Evolutionary conservation across 2,113 vertebrate species (phyloP), one percentile per base, ranked within the genome.

Genomic region (Tragelaphus strepsiceros): DNA sequence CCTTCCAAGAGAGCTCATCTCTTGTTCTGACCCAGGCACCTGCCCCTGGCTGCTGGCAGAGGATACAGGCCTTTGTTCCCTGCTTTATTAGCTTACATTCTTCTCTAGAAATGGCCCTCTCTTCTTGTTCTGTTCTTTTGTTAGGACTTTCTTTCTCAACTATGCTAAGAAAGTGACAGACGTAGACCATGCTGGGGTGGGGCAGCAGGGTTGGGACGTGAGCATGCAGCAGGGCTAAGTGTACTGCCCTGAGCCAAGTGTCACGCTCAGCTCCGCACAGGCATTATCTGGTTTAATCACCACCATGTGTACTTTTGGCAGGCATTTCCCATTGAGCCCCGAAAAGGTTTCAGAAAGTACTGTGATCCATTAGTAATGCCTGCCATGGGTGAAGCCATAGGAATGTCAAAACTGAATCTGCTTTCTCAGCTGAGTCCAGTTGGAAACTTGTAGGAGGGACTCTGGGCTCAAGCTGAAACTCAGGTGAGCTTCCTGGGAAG

Each of bases 261-360:
- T 7, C 32, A 58, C 0, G 49, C 74, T 74, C 7, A 92, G 84
- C 30, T 53, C 56, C 7, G 49, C 15, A 2, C 17, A 3, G 0
- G 8, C 1, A 0, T 3, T 5, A 0, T 26, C 53, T 14, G 43
- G 64, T 6, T 85, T 87, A 1, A 13, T 67, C 56, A 16, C 64
- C 3, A 8, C 39, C 35, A 8, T 46, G 30, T 32, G 8, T 22
- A 51, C 56, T 78, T 32, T 9, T 0, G 43, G 54, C 71, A 88
- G 71, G 15, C 84, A 77, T 58, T 84, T 88, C 77, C 12, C 11
- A 4, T 58, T 0, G 2, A 93, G 46, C 24, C 64, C 7, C 2
- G 32, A 15, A 58, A 95, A 93, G 51, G 49, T 96, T 90, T 97
- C 67, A 71, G 92, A 85, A n/a, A 17, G 22, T 16, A 5, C 46